These are phyloP conservation scores for Pyrgilauda ruficollis DNA, from an alignment of 2,113 vertebrate species.

Conservation along the genomic window DNA sequence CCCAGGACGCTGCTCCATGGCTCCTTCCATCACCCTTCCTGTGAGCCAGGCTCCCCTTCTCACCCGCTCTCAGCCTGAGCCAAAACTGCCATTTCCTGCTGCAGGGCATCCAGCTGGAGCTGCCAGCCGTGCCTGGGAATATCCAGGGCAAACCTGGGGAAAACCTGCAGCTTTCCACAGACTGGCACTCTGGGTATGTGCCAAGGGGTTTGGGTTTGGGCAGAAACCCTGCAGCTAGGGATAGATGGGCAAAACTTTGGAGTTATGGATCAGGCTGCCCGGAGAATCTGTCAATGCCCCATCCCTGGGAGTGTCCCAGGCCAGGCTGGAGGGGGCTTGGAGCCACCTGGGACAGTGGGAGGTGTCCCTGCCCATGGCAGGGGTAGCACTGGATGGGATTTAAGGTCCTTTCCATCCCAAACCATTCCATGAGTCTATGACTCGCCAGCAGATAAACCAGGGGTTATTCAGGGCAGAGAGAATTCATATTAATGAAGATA, in stretches of 20 bases:
- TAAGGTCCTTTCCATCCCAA: background rate
- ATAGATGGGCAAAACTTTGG: background rate
- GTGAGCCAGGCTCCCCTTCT: background rate
- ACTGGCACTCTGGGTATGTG: rapidly evolving
- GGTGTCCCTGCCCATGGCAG: background rate
- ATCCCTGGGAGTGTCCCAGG: background rate
- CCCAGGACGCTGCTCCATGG: rapidly evolving
- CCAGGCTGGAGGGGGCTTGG: background rate
- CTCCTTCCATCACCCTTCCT: background rate
- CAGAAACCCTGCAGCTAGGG: background rate
- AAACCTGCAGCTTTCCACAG: background rate
- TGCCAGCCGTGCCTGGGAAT: rapidly evolving
- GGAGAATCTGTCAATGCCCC: background rate
- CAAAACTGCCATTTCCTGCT: background rate
- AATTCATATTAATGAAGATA: background rate
- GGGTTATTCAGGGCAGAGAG: background rate
- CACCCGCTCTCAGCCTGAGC: background rate
- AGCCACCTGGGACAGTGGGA: background rate
- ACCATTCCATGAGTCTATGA: background rate
- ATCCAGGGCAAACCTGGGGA: background rate
- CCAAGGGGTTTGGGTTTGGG: rapidly evolving
- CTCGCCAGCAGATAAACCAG: background rate
- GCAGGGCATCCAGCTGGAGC: background rate
- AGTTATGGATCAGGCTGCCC: background rate
- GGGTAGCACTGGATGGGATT: background rate